Evolutionary conservation across 2,113 vertebrate genomes (phyloP), one percentile per base, ranked within the genome.

Genomic region (Ranitomeya imitator): DNA sequence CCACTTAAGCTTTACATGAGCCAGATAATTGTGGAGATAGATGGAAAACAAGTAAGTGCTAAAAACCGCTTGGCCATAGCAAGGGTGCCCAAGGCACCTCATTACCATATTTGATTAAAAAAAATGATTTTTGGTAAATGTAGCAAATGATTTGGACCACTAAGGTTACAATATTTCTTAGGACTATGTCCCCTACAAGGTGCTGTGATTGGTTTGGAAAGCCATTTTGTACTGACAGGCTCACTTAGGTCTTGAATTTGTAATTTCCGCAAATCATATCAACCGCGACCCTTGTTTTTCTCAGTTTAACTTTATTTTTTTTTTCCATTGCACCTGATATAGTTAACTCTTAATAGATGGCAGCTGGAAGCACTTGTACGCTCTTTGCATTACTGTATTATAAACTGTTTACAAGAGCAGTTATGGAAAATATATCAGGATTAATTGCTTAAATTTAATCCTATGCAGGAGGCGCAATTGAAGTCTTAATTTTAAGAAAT

Each of bases 301-400:
- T 73, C 15, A n/a, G 16, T 3, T 11, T 65, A 37, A 37, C 10
- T 69, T 54, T 9, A 83, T 31, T 84, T 31, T 52, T 84, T 31
- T 52, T 69, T 55, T 51, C 51, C 23, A 1, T 45, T 45, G 54
- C 5, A 90, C 92, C 92, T 92, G 93, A 90, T 90, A 88, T 92
- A 94, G 94, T 95, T 91, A 94, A 92, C 89, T 78, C 19, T 91
- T 95, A 95, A 95, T 93, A 94, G 93, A 94, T 90, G 94, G 92
- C 94, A 95, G 95, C 93, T 95, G 94, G 93, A 78, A 93, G 77
- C 92, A 92, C 93, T 94, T 94, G 95, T 94, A 93, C 91, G 91
- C 90, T 91, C 92, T 91, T 92, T 89, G 92, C 91, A 90, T 91
- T 91, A 67, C 93, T 88, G 91, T 90, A 45, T 45, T 45, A 3